A percentile compares a stretch with the other conserved stretches of the same genome.
phyloP scores from a whole-genome alignment of 2,797 vertebrate species.

The Menidia menidia region DNA sequence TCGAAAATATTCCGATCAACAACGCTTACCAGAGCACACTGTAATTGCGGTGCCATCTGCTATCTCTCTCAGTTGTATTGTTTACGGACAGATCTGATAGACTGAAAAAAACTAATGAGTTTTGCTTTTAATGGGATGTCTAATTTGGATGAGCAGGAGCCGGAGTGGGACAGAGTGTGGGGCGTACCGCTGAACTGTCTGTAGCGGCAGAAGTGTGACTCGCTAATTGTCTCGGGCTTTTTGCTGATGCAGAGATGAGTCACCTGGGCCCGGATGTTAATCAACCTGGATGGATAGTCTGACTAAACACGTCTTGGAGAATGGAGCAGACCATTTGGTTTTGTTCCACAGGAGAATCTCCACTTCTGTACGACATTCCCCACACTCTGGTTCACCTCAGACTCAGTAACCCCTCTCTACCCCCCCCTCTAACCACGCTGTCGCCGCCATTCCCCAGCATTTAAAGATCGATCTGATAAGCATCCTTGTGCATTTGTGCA shows the following conservation, averaged over 20 bases:
- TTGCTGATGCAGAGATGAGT: conserved; percentile 63
- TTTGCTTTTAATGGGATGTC: conserved; percentile 44
- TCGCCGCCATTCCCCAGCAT: conserved; percentile 17
- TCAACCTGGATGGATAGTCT: conserved; percentile 46
- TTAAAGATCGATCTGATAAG: conserved; percentile 45
- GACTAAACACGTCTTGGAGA: conserved; percentile 48
- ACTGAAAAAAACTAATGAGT: conserved; percentile 38
- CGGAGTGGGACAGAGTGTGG: conserved; percentile 24
- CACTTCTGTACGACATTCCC: conserved; percentile 23
- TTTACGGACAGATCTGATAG: conserved; percentile 46
- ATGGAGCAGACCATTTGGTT: conserved; percentile 40
- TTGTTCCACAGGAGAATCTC: conserved; percentile 33
- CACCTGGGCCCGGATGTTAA: conserved; percentile 65
- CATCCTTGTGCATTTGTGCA: conserved; percentile 31
- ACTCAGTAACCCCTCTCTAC: conserved; percentile 28
- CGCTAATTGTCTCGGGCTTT: conserved; percentile 57
- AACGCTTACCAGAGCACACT: conserved; percentile 30
- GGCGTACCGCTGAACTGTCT: conserved; percentile 56
- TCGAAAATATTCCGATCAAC: conserved; percentile 40
- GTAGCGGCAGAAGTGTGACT: conserved; percentile 40
- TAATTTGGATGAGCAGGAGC: conserved; percentile 41
- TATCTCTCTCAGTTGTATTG: conserved; percentile 35
- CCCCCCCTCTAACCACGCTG: conserved; percentile 20
- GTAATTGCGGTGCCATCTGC: conserved; percentile 53
- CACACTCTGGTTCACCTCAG: conserved; percentile 8